A percentile compares a stretch with the other conserved stretches of the same genome.
Evolutionary conservation across 2,113 vertebrate species (phyloP).

Genomic region (Dipodomys stephensi): DNA sequence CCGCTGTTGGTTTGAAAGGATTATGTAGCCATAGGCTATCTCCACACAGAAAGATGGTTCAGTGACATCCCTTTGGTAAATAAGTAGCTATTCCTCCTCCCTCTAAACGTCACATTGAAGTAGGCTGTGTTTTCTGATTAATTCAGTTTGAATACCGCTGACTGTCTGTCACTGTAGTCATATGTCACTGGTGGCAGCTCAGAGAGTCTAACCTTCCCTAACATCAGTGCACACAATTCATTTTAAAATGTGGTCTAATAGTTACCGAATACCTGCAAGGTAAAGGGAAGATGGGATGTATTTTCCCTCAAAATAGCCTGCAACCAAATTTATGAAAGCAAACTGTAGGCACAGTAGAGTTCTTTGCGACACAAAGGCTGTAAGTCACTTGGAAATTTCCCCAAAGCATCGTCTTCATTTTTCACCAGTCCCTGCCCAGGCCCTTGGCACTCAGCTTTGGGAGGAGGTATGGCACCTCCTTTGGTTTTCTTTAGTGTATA

Average conservation of each 20-base stretch:
- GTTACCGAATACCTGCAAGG: conserved; percentile 83
- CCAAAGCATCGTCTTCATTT: conserved; percentile 11
- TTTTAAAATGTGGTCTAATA: conserved; percentile 85
- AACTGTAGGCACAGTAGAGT: conserved; percentile 4
- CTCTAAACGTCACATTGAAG: conserved; percentile 87
- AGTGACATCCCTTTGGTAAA: conserved; percentile 89
- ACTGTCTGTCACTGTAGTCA: conserved; percentile 87
- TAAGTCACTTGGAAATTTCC: conserved; percentile 43
- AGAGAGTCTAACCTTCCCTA: conserved; percentile 87
- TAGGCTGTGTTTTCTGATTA: conserved; percentile 88
- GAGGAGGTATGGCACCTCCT: not conserved
- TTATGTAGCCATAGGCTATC: conserved; percentile 89
- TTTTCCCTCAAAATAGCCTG: conserved; percentile 81
- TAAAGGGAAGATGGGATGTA: conserved; percentile 65
- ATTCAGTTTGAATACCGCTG: conserved; percentile 89
- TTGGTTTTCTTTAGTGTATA: not conserved
- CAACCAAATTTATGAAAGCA: conserved; percentile 72
- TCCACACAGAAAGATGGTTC: conserved; percentile 86
- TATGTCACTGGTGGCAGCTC: conserved; percentile 86
- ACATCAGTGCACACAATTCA: conserved; percentile 86
- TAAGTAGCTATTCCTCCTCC: conserved; percentile 85
- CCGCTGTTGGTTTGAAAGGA: conserved; percentile 87
- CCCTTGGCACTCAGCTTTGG: not conserved
- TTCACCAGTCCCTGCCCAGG: conserved; percentile 42
- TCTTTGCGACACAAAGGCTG: conserved; percentile 57